Evolutionary conservation across 2,113 vertebrate genomes (phyloP).

Genomic region (Aspidoscelis tigris): DNA sequence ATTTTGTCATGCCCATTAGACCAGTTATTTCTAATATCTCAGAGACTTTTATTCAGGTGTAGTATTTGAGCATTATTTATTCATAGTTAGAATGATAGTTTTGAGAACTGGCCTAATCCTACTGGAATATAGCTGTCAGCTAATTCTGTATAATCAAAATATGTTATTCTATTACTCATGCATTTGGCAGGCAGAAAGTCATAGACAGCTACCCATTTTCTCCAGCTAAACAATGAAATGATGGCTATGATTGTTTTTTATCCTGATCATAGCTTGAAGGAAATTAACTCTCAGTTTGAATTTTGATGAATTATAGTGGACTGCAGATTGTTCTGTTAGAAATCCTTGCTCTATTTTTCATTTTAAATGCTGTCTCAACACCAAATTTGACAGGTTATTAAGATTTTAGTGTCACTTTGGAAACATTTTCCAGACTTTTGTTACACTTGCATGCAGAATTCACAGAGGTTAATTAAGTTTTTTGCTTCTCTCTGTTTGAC

Average conservation of each 20-base stretch:
- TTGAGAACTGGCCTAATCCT: not conserved
- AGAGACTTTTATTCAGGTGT: not conserved
- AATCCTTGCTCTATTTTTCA: slow-evolving; percentile 57
- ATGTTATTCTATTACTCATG: slow-evolving; percentile 2
- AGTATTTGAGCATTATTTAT: not conserved
- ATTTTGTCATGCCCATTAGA: not conserved
- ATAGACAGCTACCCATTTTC: not conserved
- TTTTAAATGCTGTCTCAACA: slow-evolving; percentile 45
- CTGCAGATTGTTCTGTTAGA: slow-evolving; percentile 54
- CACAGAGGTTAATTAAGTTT: slow-evolving; percentile 39
- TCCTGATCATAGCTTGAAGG: slow-evolving; percentile 37
- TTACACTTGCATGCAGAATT: slow-evolving; percentile 31
- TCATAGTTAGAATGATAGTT: slow-evolving; percentile 8
- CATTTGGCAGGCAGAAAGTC: not conserved
- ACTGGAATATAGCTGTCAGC: not conserved
- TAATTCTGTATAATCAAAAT: slow-evolving; percentile 25
- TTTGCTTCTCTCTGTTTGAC: slow-evolving; percentile 1
- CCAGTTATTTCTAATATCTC: not conserved
- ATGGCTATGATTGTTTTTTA: slow-evolving; percentile 43
- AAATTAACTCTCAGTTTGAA: slow-evolving; percentile 63
- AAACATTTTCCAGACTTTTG: slow-evolving; percentile 59
- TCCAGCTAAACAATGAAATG: slow-evolving; percentile 48
- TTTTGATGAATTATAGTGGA: slow-evolving; percentile 64
- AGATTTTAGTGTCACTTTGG: slow-evolving; percentile 59
- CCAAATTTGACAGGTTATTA: slow-evolving; percentile 52